Evolutionary conservation across 2,888 invertebrate genomes (phyloP).

Genomic region (Urechis unicinctus): DNA sequence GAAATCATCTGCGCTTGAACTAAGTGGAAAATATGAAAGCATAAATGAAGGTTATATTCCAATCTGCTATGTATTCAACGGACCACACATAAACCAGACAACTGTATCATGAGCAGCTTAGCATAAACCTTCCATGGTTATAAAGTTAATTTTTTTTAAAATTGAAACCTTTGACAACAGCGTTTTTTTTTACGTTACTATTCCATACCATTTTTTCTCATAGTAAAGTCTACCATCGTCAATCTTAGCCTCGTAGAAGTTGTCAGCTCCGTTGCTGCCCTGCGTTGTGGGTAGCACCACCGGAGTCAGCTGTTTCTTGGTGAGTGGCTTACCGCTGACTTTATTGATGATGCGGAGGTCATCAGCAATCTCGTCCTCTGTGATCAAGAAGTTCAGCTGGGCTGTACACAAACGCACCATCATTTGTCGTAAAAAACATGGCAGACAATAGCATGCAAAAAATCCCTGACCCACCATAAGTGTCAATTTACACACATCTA

Average conservation of each 20-base stretch:
- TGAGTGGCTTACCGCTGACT: constrained; percentile 44
- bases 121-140: too few relatives aligned
- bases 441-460: not conserved
- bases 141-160: too few relatives aligned
- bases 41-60: too few relatives aligned
- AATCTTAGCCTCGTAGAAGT: constrained; percentile 68
- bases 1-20: too few relatives aligned
- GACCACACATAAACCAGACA: too few relatives aligned
- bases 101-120: too few relatives aligned
- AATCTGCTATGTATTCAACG: too few relatives aligned
- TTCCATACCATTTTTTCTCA: constrained; percentile 86
- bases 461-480: too few relatives aligned
- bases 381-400: constrained; percentile 78
- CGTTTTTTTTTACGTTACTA: too few relatives aligned
- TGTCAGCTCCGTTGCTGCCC: constrained; percentile 8
- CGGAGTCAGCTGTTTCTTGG: constrained; percentile 24
- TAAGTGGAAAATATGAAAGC: too few relatives aligned
- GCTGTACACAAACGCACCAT: not conserved
- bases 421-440: not conserved
- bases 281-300: not conserved
- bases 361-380: constrained; percentile 80
- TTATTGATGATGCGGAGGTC: constrained; percentile 74
- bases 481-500: too few relatives aligned
- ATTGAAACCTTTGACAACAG: too few relatives aligned
- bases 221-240: constrained; percentile 91